Base-by-base conservation (phyloP, 2,113 vertebrate species). In the Ornithorhynchus anatinus region DNA sequence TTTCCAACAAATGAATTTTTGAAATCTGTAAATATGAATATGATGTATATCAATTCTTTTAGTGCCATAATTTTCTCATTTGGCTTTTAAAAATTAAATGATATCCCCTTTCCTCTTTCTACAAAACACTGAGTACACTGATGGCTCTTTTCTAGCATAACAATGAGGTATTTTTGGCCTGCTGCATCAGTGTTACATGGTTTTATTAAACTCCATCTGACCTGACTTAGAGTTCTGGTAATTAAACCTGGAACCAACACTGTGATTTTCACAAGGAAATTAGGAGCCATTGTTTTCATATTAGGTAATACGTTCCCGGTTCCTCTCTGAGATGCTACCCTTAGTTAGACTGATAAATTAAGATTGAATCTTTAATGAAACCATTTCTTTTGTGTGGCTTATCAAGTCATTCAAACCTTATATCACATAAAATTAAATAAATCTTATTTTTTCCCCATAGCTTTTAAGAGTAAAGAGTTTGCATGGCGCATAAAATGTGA, bases 11-110 rank as follows among this genome's bases (percentile, higher is more conserved):
- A 5, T 47, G 5, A 23, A 14, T 52, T 70, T 42, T 51, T 54
- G 50, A 65, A 47, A n/a, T 48, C n/a, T 22, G 3, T 51, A 47
- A 59, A 54, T 23, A 72, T 37, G 68, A 81, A 50, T 52, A 13
- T 31, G 4, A 7, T 37, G 27, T 35, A n/a, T 50, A 61, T 16
- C 31, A 42, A 37, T 40, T 52, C n/a, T 42, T 56, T 59, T 2
- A 31, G 38, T 71, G 38, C n/a, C 20, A n/a, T 17, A 29, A 3
- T 16, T 52, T 71, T 51, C 33, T 23, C 4, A 20, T 22, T 8
- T 14, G 27, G 11, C 10, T 3, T 23, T 8, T 59, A 14, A 27
- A 29, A 8, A 19, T 39, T 59, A 22, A 15, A 7, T 50, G 27
- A 58, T n/a, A n/a, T n/a, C n/a, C n/a, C n/a, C n/a, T 48, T 52